Conservation (phyloP, 2,797 vertebrate species). For the Myiotriccus ornatus region DNA sequence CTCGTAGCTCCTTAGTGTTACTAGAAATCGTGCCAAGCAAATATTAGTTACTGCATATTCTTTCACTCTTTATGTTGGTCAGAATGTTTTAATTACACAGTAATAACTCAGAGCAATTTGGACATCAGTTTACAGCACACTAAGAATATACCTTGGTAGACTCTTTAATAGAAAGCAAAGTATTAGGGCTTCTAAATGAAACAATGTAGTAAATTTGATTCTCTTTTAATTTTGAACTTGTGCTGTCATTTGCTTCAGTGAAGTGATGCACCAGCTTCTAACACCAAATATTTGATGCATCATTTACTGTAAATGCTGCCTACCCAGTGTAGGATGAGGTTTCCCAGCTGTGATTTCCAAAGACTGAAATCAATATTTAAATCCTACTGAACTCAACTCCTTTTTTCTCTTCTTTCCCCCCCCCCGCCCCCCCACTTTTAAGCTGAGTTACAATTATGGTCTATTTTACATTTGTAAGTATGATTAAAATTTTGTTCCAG, state of each 20-base stretch:
- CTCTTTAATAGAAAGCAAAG: background rate
- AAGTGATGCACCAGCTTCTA: background rate
- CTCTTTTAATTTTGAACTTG: background rate
- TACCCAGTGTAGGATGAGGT: background rate
- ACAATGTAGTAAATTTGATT: background rate
- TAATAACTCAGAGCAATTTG: background rate
- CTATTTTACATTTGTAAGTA: background rate
- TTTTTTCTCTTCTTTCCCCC: background rate
- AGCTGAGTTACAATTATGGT: background rate
- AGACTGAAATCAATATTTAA: conserved; percentile 7
- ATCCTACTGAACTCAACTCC: background rate
- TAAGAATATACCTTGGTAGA: background rate
- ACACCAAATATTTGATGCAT: background rate
- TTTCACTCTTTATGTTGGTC: background rate
- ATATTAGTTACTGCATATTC: background rate
- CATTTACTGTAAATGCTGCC: background rate
- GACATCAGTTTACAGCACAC: background rate
- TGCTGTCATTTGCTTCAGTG: background rate
- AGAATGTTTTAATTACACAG: background rate
- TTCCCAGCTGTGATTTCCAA: background rate
- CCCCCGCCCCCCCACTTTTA: background rate
- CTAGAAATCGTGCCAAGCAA: background rate
- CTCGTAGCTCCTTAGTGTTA: background rate
- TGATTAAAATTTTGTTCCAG: conserved; percentile 10
- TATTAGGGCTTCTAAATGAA: background rate